phyloP scores from a whole-genome alignment of 2,797 vertebrate species.

The Amphiprion clarkii region DNA sequence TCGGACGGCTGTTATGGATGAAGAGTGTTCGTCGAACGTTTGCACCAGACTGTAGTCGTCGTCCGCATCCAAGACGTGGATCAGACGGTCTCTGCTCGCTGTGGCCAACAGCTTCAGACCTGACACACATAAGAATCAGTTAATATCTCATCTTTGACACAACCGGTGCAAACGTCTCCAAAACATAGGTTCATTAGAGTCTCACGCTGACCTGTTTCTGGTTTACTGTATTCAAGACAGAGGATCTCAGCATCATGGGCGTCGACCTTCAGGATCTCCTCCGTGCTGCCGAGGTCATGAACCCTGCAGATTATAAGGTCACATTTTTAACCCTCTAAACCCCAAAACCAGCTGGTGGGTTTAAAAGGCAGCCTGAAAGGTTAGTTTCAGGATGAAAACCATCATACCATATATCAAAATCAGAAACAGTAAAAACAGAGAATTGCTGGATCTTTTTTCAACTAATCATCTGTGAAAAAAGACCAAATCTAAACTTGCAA shows the following conservation, averaged over 20 bases:
- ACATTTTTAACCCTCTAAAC: not conserved
- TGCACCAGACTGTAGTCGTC: conserved; percentile 92
- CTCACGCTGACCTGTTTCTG: conserved; percentile 89
- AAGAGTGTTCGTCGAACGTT: conserved; percentile 96
- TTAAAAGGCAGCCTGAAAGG: too few species aligned
- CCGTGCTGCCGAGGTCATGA: conserved; percentile 89
- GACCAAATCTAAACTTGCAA: too few species aligned
- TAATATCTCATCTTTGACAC: not conserved
- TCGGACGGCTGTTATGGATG: conserved; percentile 94
- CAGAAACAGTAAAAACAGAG: too few species aligned
- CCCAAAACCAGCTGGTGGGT: too few species aligned
- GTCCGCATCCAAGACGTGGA: conserved; percentile 92
- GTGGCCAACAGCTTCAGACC: conserved; percentile 94
- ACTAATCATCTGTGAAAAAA: too few species aligned
- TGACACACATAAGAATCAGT: conserved; percentile 57
- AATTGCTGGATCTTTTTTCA: too few species aligned
- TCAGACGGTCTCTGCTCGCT: conserved; percentile 93
- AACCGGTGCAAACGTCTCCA: not conserved
- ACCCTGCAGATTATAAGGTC: conserved; percentile 82
- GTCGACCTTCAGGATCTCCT: conserved; percentile 92
- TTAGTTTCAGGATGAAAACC: too few species aligned
- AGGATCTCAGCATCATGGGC: conserved; percentile 96
- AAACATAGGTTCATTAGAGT: not conserved
- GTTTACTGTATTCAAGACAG: conserved; percentile 95
- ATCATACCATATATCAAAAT: too few species aligned